Percentiles rank a stretch among this genome's conserved stretches.
These are phyloP conservation scores for Drosophila arizonae DNA, from an alignment of 1,140 invertebrate genomes.

Conservation along the genomic window DNA sequence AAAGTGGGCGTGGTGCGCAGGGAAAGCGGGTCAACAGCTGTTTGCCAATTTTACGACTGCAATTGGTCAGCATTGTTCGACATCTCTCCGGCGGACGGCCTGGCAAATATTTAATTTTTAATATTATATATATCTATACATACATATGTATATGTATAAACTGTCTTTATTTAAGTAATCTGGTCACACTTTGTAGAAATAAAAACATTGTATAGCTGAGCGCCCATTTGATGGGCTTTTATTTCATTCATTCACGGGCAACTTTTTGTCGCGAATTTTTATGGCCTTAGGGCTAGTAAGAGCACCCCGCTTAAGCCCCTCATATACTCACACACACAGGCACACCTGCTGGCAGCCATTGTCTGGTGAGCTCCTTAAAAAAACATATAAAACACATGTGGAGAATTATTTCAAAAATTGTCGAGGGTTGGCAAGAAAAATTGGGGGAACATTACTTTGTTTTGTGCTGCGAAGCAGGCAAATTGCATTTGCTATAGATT, in stretches of 20 bases:
- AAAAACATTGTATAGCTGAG: slow-evolving; percentile 20
- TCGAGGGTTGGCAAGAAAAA: slow-evolving; percentile 1
- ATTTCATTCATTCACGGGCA: slow-evolving; percentile 55
- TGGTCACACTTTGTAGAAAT: slow-evolving; percentile 24
- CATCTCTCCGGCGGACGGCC: slow-evolving; percentile 17
- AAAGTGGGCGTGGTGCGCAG: slow-evolving; percentile 28
- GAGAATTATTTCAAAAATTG: slow-evolving; percentile 63
- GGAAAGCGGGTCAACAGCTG: slow-evolving; percentile 29
- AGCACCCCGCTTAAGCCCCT: too few species aligned
- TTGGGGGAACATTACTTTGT: slow-evolving; percentile 30
- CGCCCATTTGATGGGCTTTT: slow-evolving; percentile 74
- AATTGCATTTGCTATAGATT: slow-evolving; percentile 77
- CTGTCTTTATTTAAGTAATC: slow-evolving; percentile 71
- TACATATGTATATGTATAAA: slow-evolving; percentile 9
- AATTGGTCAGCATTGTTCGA: slow-evolving; percentile 56
- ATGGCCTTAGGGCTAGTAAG: slow-evolving; percentile 47
- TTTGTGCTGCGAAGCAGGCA: slow-evolving; percentile 46
- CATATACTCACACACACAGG: not conserved
- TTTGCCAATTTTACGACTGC: slow-evolving; percentile 74
- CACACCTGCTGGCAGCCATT: slow-evolving; percentile 19
- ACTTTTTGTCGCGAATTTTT: slow-evolving; percentile 62
- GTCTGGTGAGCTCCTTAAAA: slow-evolving; percentile 32
- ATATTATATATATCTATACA: not conserved
- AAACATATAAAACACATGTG: slow-evolving; percentile 73
- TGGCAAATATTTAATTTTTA: not conserved